Conservation (phyloP, 2,888 invertebrate species). For the Diarsia rubi region DNA sequence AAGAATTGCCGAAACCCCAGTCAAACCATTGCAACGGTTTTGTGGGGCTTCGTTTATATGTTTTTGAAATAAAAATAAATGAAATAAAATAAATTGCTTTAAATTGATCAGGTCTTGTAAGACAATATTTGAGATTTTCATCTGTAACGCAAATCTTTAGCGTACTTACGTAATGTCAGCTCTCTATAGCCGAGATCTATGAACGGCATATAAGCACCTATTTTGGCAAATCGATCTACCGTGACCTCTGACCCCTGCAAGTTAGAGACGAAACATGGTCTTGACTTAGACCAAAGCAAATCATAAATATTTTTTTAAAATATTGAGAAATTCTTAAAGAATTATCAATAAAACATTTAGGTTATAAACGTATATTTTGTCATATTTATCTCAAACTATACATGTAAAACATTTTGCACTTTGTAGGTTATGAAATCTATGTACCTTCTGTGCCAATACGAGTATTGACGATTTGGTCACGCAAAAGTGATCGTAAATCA, state of each 20-base stretch:
- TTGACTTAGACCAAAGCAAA: neutral
- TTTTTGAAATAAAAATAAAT: too few relatives aligned
- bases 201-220: neutral
- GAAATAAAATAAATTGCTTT: too few relatives aligned
- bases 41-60: too few relatives aligned
- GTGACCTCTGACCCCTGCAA: neutral
- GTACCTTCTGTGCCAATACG: neutral
- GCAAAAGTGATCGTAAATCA: constrained; percentile 15
- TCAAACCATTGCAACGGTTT: too few relatives aligned
- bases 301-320: neutral
- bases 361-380: neutral
- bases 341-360: neutral
- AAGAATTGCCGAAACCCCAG: too few relatives aligned
- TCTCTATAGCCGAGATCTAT: neutral
- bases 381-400: neutral
- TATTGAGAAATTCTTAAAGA: neutral
- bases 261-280: neutral
- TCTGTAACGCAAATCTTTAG: neutral
- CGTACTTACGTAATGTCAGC: neutral
- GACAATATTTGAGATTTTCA: neutral
- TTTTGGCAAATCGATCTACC: neutral
- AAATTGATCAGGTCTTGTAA: neutral
- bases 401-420: neutral
- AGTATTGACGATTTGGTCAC: neutral
- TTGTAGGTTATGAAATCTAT: neutral